Percentiles rank a stretch among this genome's conserved stretches.
phyloP scores from a whole-genome alignment of 2,888 invertebrate genomes.

The Barypeithes pellucidus region DNA sequence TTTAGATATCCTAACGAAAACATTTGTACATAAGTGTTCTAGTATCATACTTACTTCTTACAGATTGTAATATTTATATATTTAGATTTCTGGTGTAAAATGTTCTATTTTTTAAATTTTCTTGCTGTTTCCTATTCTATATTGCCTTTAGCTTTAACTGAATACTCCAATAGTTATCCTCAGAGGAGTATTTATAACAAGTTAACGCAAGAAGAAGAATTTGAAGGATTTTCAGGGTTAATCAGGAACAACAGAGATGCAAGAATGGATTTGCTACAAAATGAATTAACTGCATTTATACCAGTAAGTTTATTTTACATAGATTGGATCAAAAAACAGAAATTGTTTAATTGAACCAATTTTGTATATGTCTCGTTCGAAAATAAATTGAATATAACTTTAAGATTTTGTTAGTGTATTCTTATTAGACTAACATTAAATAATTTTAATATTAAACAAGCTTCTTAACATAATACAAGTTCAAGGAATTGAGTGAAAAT shows the following conservation, averaged over 20 bases:
- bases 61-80: not conserved
- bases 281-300: slow-evolving; percentile 87
- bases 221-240: slow-evolving; percentile 82
- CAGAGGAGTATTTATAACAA: slow-evolving; percentile 60
- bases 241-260: slow-evolving; percentile 79
- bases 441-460: too few relatives aligned
- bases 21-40: slow-evolving; percentile 6
- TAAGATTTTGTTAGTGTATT: too few relatives aligned
- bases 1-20: slow-evolving; percentile 23
- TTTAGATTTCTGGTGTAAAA: slow-evolving; percentile 11
- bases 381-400: too few relatives aligned
- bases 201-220: slow-evolving; percentile 61
- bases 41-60: not conserved
- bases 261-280: slow-evolving; percentile 79
- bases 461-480: too few relatives aligned
- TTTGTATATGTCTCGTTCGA: too few relatives aligned
- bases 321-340: not conserved
- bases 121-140: not conserved
- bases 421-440: too few relatives aligned
- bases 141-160: not conserved
- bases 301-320: slow-evolving; percentile 73
- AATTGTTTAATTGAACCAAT: too few relatives aligned
- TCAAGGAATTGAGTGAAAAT: too few relatives aligned
- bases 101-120: not conserved
- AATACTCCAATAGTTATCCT: not conserved